Evolutionary conservation across 2,888 invertebrate genomes (phyloP).

Genomic region (Diarsia brunnea): DNA sequence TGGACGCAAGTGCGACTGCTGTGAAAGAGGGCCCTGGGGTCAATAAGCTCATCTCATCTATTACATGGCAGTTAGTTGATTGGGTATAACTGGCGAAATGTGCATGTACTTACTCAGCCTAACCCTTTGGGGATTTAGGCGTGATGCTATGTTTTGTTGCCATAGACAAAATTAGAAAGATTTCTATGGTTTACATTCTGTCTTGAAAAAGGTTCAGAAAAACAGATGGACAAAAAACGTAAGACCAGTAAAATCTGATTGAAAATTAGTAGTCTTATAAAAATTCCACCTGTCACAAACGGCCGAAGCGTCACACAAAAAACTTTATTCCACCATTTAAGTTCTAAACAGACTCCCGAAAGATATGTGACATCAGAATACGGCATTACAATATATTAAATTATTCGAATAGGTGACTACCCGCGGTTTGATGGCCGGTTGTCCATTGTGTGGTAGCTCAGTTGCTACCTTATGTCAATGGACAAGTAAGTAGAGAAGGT

Average conservation of each 20-base stretch:
- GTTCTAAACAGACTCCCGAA: slow-evolving; percentile 47
- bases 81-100: no score
- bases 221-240: not conserved
- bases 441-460: slow-evolving; percentile 66
- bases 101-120: no score
- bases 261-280: slow-evolving; percentile 23
- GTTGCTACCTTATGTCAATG: slow-evolving; percentile 43
- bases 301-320: slow-evolving; percentile 13
- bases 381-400: slow-evolving; percentile 68
- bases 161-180: not conserved
- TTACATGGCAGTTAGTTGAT: no score
- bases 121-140: no score
- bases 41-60: no score
- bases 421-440: slow-evolving; percentile 65
- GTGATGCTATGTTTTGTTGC: no score
- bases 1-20: no score
- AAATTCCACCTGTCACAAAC: slow-evolving; percentile 52
- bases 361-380: slow-evolving; percentile 59
- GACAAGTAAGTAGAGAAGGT: not conserved
- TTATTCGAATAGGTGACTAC: slow-evolving; percentile 63
- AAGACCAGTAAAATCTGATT: not conserved
- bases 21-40: no score
- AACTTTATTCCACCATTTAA: slow-evolving; percentile 40
- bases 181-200: not conserved
- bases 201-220: not conserved